A percentile compares a stretch with the other conserved stretches of the same genome.
phyloP scores from a whole-genome alignment of 2,797 vertebrate species.

The Sandelia bainsii region DNA sequence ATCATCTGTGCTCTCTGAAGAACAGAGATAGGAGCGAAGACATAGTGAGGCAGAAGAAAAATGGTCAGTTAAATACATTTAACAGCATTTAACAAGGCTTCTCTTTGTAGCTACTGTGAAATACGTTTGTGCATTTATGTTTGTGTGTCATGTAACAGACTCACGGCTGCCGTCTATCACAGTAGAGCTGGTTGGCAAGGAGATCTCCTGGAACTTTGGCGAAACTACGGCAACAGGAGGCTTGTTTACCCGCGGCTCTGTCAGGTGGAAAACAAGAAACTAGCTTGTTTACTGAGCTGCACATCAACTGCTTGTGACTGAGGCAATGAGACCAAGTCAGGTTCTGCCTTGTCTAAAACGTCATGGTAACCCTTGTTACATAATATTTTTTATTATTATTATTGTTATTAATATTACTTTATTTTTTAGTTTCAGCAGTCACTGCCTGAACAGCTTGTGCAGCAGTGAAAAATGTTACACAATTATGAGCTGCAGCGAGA shows the following conservation, averaged over 20 bases:
- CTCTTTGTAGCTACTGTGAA: background rate
- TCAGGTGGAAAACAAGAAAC: slow-evolving; percentile 57
- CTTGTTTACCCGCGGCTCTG: slow-evolving; percentile 95
- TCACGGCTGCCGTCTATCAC: slow-evolving; percentile 98
- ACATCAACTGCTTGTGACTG: background rate
- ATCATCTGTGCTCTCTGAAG: slow-evolving; percentile 95
- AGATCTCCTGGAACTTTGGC: slow-evolving; percentile 95
- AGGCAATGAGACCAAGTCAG: background rate
- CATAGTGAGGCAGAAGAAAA: background rate
- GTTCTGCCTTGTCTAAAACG: background rate
- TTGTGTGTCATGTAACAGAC: slow-evolving; percentile 68
- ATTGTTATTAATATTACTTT: no score
- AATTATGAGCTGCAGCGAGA: background rate
- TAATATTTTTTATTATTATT: no score
- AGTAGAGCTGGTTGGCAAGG: slow-evolving; percentile 95
- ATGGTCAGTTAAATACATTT: background rate
- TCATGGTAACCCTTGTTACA: background rate
- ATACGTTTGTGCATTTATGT: background rate
- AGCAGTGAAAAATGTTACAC: background rate
- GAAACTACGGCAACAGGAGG: slow-evolving; percentile 95
- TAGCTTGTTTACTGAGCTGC: slow-evolving; percentile 28
- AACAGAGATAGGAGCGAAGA: background rate
- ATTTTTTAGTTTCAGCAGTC: no score
- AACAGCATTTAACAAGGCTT: background rate
- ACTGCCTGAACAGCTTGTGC: background rate